phyloP scores from a whole-genome alignment of 2,797 vertebrate species.

The Gallinago solitaria region DNA sequence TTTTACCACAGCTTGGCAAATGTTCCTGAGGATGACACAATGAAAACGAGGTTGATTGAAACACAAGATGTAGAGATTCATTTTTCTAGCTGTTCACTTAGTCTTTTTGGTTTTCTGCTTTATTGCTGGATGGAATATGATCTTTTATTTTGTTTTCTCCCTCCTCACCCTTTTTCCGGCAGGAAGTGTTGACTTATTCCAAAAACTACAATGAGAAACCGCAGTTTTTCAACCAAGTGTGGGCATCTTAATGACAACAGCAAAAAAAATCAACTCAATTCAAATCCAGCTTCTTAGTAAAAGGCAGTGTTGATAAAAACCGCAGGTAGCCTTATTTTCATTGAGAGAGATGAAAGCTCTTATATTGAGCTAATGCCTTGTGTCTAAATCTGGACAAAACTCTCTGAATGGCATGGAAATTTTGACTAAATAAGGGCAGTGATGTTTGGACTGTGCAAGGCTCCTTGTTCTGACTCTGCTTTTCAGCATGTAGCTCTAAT shows the following conservation, averaged over 20 bases:
- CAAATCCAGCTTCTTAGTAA: background rate
- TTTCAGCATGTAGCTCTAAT: background rate
- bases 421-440: background rate
- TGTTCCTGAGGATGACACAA: background rate
- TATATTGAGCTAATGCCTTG: background rate
- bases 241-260: background rate
- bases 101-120: background rate
- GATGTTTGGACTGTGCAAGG: background rate
- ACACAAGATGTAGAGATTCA: background rate
- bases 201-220: background rate
- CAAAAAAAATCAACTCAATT: background rate
- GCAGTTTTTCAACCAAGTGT: background rate
- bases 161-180: background rate
- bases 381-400: background rate
- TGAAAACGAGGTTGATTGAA: background rate
- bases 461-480: background rate
- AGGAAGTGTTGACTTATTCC: background rate
- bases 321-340: background rate
- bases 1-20: background rate
- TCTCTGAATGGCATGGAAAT: background rate
- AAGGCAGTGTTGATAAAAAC: background rate
- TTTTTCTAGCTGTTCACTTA: background rate
- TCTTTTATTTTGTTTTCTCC: background rate
- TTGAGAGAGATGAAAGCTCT: background rate
- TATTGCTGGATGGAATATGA: background rate